Base-by-base conservation (phyloP, 2,113 vertebrate genomes). In the Solenodon paradoxus region DNA sequence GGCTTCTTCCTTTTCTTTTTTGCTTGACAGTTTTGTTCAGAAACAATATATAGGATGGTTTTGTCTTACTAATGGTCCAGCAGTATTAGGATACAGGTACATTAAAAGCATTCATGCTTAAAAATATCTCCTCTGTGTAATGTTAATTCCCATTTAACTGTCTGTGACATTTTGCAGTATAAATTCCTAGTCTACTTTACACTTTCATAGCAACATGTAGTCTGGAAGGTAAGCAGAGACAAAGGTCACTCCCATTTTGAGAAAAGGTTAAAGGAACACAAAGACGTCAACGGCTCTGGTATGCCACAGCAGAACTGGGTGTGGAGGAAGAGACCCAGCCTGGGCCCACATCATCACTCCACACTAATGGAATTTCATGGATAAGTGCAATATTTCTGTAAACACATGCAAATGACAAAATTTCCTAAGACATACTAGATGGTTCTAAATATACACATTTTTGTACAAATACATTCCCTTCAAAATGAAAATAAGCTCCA, bases 391-490 rank as follows among this genome's bases (percentile, higher is more conserved):
- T 55, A 45, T 9, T 59, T 47, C 72, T 77, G 42, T 88, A 20
- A 69, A 5, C 3, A 30, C 10, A n/a, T 7, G 16, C 49, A 51
- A 72, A 86, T 35, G 26, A 42, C 12, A 49, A 90, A 69, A 45
- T 30, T 74, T 72, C 28, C 86, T 49, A 64, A 79, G 42, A 82
- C 77, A 22, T 4, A 45, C 1, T 16, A 57, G 51, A 51, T 8
- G 40, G 24, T 2, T 83, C 75, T 85, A 86, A 82, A 49, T 63
- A 45, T 12, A 22, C 28, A 45, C 32, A 74, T 40, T 86, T 86
- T 82, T 87, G 79, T 83, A 49, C n/a, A 81, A 66, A 87, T 53
- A 66, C 30, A 90, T 83, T 95, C 59, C 96, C 96, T 92, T 66
- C 55, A 75, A n/a, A 92, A 87, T 42, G 28, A 87, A 96, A 86